phyloP scores from a whole-genome alignment of 1,140 invertebrate species.

The Bombus vancouverensis region DNA sequence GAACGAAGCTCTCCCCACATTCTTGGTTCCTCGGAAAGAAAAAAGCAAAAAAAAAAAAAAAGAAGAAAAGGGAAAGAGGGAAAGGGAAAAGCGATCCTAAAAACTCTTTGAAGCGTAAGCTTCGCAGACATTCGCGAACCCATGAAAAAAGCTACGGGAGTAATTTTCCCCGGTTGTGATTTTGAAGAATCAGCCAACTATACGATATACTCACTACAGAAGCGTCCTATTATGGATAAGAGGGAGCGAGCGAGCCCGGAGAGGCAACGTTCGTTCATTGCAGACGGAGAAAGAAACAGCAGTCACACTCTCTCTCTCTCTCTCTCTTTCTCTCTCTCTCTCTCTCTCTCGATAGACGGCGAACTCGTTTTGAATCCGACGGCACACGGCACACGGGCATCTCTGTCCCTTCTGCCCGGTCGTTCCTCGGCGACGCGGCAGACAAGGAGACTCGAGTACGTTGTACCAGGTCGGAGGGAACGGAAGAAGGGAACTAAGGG shows the following conservation, averaged over 20 bases:
- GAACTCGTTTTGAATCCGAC: constrained; percentile 55
- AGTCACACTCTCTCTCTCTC: background rate
- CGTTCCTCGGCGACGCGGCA: constrained; percentile 39
- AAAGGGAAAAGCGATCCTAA: background rate
- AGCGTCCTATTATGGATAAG: constrained; percentile 42
- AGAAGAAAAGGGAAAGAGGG: too few species aligned
- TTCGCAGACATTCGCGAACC: background rate
- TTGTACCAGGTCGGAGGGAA: constrained; percentile 62
- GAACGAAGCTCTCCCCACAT: background rate
- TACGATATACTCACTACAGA: constrained; percentile 25
- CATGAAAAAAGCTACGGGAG: constrained; percentile 27
- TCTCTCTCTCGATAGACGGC: constrained; percentile 45
- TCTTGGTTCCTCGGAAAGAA: background rate
- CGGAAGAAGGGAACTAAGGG: constrained; percentile 63
- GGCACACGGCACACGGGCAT: constrained; percentile 22
- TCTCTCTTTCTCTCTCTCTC: background rate
- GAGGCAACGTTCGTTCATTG: background rate
- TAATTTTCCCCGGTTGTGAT: constrained; percentile 51
- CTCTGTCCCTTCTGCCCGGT: constrained; percentile 28
- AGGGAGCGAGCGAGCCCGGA: background rate
- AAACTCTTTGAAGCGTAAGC: constrained; percentile 27
- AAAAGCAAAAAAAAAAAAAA: background rate
- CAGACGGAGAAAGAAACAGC: background rate
- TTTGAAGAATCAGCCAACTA: constrained; percentile 44
- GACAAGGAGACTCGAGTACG: constrained; percentile 55